Percentiles rank a stretch among this genome's conserved stretches.
These are phyloP conservation scores for Fragum fragum DNA, from an alignment of 2,888 invertebrate species.

Conservation along the genomic window DNA sequence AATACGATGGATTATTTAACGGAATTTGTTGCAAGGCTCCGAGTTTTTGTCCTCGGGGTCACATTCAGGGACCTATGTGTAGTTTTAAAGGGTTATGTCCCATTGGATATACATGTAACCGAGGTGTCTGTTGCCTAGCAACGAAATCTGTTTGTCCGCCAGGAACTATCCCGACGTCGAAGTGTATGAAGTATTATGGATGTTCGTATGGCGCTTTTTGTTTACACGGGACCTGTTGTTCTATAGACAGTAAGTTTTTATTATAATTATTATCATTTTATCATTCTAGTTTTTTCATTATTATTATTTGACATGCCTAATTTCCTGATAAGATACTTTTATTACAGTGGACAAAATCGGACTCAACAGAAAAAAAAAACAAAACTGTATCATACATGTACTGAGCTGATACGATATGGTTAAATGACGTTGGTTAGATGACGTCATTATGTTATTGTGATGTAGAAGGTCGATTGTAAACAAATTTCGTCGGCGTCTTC, in stretches of 20 bases:
- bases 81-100: constrained; percentile 37
- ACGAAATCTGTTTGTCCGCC: not conserved
- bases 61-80: constrained; percentile 38
- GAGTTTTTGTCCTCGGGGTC: constrained; percentile 42
- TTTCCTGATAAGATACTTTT: no score
- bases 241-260: constrained; percentile 2
- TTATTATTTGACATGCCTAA: no score
- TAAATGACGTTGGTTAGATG: no score
- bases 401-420: no score
- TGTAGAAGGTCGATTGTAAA: no score
- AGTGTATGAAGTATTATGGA: not conserved
- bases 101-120: constrained; percentile 34
- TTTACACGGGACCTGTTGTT: constrained; percentile 19
- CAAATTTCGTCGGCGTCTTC: no score
- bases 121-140: constrained; percentile 51
- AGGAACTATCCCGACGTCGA: constrained; percentile 7
- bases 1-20: constrained; percentile 36
- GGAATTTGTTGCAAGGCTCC: constrained; percentile 50
- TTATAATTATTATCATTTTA: no score
- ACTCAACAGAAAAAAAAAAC: no score
- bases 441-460: no score
- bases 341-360: no score
- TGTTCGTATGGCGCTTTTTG: not conserved
- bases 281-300: no score
- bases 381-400: no score